Evolutionary conservation across 2,888 invertebrate species (phyloP).

Genomic region (Acanthosepion pharaonis): DNA sequence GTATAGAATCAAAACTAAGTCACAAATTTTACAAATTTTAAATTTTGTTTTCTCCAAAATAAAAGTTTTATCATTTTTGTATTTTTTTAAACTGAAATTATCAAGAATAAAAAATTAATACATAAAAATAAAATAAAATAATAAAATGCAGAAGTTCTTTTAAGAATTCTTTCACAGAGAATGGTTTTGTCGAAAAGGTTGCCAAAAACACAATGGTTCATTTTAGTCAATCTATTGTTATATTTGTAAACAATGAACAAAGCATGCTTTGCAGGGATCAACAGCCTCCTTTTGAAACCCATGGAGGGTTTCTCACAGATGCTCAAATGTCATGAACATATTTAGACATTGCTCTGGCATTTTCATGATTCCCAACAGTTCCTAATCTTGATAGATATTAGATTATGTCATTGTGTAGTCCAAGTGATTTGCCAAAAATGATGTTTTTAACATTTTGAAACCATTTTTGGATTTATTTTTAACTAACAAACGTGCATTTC

Average conservation of each 20-base stretch:
- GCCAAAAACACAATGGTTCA: not conserved
- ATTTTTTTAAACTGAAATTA: not conserved
- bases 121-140: not conserved
- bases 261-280: not conserved
- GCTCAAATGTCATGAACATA: not conserved
- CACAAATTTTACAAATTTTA: no score
- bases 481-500: not conserved
- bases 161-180: not conserved
- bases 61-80: not conserved
- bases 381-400: not conserved
- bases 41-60: not conserved
- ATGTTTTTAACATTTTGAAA: not conserved
- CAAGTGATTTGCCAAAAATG: not conserved
- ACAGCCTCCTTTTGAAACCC: not conserved
- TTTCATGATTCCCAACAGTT: conserved; percentile 1
- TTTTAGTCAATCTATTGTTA: not conserved
- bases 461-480: not conserved
- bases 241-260: not conserved
- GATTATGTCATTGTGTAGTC: not conserved
- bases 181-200: not conserved
- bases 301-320: not conserved
- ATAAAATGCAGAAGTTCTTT: not conserved
- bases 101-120: not conserved
- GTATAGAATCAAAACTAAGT: no score
- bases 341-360: not conserved